Percentiles rank a stretch among this genome's conserved stretches.
Evolutionary conservation across 2,113 vertebrate species (phyloP).

Genomic region (Fregata magnificens): DNA sequence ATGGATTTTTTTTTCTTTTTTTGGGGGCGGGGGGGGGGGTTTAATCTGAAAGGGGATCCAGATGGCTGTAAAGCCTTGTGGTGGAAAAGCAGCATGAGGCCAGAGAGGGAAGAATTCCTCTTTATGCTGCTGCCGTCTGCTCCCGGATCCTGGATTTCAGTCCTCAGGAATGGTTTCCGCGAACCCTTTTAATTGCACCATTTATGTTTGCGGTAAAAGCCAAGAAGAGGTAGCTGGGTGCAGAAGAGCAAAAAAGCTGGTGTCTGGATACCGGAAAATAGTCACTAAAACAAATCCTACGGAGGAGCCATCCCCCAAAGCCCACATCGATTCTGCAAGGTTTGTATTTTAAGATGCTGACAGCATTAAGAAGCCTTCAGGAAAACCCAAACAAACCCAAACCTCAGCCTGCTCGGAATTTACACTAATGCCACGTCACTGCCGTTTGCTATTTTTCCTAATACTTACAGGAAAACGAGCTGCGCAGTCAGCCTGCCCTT

Average conservation of each 20-base stretch:
- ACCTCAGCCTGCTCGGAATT: neutral
- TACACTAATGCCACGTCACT: neutral
- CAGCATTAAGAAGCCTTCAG: neutral
- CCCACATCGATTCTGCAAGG: neutral
- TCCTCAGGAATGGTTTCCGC: neutral
- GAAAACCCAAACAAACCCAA: constrained; percentile 2
- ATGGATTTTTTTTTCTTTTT: neutral
- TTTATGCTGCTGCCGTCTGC: constrained; percentile 14
- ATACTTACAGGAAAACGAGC: neutral
- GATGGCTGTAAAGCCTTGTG: constrained; percentile 28
- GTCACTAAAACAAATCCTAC: neutral
- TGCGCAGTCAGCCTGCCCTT: neutral
- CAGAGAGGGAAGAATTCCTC: constrained; percentile 38
- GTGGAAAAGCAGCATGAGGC: constrained; percentile 49
- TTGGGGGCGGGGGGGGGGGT: neutral
- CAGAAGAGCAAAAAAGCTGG: neutral
- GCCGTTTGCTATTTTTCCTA: neutral
- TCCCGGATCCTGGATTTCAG: neutral
- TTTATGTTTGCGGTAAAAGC: neutral
- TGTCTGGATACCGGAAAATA: neutral
- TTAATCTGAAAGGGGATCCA: constrained; percentile 40
- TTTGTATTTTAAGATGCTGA: neutral
- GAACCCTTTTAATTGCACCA: neutral
- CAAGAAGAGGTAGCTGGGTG: neutral
- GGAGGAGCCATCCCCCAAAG: fast-evolving